Evolutionary conservation across 2,797 vertebrate genomes (phyloP).

Genomic region (Kryptolebias ocellatus): DNA sequence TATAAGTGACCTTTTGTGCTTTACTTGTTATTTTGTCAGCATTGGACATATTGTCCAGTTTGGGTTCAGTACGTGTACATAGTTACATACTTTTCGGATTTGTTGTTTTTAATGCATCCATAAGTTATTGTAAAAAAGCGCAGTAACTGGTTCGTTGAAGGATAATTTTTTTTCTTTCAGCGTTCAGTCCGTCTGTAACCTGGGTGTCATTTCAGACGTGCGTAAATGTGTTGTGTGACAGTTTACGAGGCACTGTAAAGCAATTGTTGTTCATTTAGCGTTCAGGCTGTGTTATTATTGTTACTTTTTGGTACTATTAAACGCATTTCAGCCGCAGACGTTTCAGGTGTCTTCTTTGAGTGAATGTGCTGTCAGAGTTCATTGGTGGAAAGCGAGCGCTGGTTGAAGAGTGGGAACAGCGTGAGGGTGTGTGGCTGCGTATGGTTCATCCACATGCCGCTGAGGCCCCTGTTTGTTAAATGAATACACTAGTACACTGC

Average conservation of each 20-base stretch:
- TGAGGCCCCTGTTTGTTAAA: too few relatives aligned
- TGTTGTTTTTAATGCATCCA: conserved; percentile 87
- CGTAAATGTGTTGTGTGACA: conserved; percentile 77
- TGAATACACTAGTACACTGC: too few relatives aligned
- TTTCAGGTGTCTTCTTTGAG: conserved; percentile 24
- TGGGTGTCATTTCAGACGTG: conserved; percentile 80
- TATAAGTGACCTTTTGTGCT: conserved; percentile 87
- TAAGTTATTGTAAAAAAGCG: conserved; percentile 75
- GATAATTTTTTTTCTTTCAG: conserved; percentile 74
- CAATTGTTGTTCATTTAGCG: conserved; percentile 75
- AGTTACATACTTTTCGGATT: conserved; percentile 73
- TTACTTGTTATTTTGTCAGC: conserved; percentile 76
- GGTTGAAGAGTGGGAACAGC: too few relatives aligned
- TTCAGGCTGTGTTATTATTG: conserved; percentile 64
- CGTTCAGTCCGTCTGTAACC: conserved; percentile 86
- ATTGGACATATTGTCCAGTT: conserved; percentile 84
- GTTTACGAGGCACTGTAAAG: conserved; percentile 83
- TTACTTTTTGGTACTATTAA: conserved; percentile 75
- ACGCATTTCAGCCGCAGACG: conserved; percentile 65
- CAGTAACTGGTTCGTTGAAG: conserved; percentile 64
- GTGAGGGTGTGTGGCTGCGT: too few relatives aligned
- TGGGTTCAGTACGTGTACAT: conserved; percentile 70
- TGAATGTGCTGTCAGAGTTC: background rate
- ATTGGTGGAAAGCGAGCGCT: background rate
- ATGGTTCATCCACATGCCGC: too few relatives aligned